These are phyloP conservation scores for Emydocephalus ijimae DNA, from an alignment of 2,113 vertebrate species.

Conservation along the genomic window DNA sequence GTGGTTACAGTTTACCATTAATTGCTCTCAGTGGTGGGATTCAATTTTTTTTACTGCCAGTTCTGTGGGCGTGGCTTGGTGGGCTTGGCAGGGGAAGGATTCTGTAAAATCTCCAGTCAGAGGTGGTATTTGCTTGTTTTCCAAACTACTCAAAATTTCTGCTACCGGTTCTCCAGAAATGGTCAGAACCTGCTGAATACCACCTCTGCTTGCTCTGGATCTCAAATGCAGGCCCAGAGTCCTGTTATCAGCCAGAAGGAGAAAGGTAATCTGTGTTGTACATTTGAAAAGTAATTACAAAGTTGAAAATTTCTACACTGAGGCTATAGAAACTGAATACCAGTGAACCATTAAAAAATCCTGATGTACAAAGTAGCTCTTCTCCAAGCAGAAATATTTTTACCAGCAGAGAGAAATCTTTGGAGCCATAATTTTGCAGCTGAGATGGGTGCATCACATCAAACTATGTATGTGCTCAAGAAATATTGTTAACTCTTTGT, in stretches of 20 bases:
- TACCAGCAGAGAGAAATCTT: neutral
- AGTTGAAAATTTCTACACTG: neutral
- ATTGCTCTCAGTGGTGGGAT: too few relatives aligned
- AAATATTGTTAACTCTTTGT: neutral
- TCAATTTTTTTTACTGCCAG: too few relatives aligned
- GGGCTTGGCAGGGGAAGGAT: too few relatives aligned
- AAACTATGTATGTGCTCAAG: neutral
- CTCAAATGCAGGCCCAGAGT: neutral
- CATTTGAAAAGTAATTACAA: neutral
- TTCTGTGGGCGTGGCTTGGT: too few relatives aligned
- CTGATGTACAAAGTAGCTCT: neutral
- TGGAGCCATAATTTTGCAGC: neutral
- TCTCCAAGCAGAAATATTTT: neutral
- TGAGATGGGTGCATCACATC: neutral
- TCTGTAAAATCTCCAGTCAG: too few relatives aligned
- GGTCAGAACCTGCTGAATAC: too few relatives aligned
- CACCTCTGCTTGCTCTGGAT: neutral
- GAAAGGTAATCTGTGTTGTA: neutral
- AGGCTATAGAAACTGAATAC: neutral
- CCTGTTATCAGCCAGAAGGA: neutral
- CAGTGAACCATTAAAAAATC: neutral
- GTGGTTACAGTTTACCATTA: neutral
- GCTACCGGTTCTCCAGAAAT: too few relatives aligned
- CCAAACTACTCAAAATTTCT: too few relatives aligned
- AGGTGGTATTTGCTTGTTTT: too few relatives aligned